phyloP scores from a whole-genome alignment of 2,888 invertebrate species.

The Formica aserva region DNA sequence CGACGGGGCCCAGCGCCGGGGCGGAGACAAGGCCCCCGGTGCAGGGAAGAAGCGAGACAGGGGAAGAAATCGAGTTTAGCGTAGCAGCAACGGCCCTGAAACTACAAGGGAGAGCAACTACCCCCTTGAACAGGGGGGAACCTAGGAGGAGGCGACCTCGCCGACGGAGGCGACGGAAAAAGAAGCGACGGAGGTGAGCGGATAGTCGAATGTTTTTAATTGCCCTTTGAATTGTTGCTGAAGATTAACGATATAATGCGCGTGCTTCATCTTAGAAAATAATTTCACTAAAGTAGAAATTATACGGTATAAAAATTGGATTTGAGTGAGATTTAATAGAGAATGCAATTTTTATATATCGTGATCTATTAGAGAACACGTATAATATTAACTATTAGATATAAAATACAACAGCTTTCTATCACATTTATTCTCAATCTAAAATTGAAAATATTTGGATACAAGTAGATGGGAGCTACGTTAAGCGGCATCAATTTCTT shows the following conservation, averaged over 20 bases:
- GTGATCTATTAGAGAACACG: not conserved
- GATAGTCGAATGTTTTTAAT: slow-evolving; percentile 9
- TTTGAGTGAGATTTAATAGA: slow-evolving; percentile 6
- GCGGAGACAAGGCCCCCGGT: slow-evolving; percentile 84
- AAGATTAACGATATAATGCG: not conserved
- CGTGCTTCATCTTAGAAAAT: not conserved
- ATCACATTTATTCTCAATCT: slow-evolving; percentile 50
- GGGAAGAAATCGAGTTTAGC: slow-evolving; percentile 72
- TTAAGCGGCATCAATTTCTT: not conserved
- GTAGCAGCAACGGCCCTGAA: slow-evolving; percentile 85
- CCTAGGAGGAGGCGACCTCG: slow-evolving; percentile 81
- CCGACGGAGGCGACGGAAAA: slow-evolving; percentile 85
- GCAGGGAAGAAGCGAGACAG: slow-evolving; percentile 80
- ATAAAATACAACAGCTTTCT: slow-evolving; percentile 55
- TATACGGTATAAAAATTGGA: not conserved
- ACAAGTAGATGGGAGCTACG: not conserved
- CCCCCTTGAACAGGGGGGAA: slow-evolving; percentile 84
- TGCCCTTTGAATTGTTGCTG: not conserved
- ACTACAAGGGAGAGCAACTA: slow-evolving; percentile 78
- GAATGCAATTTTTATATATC: not conserved
- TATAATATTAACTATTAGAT: slow-evolving; percentile 25
- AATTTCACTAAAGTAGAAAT: not conserved
- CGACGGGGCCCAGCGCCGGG: slow-evolving; percentile 85
- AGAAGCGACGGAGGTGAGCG: slow-evolving; percentile 84
- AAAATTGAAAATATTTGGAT: slow-evolving; percentile 49